A percentile compares a stretch with the other conserved stretches of the same genome.
Conservation (phyloP, 2,797 vertebrate genomes). For the Alca torda region DNA sequence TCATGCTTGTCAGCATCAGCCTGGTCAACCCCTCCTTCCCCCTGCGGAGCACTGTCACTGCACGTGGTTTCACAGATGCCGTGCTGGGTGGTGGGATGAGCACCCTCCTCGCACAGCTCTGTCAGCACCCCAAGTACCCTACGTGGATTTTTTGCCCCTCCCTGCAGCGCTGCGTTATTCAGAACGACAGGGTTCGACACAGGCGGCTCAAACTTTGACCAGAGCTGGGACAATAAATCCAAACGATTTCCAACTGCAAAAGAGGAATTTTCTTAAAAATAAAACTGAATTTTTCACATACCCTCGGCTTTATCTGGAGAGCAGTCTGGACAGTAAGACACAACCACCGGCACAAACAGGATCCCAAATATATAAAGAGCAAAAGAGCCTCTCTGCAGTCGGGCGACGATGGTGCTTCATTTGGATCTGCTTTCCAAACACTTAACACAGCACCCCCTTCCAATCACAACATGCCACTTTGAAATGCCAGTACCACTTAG, state of each 20-base stretch:
- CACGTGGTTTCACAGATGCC: not conserved
- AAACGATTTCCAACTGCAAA: not conserved
- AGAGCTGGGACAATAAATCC: not conserved
- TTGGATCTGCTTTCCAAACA: conserved; percentile 62
- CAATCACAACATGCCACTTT: conserved; percentile 63
- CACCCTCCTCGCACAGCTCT: not conserved
- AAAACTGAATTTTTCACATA: conserved; percentile 17
- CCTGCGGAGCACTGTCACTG: not conserved
- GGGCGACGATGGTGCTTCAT: not conserved
- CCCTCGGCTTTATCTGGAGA: conserved; percentile 47
- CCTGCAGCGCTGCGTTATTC: not conserved
- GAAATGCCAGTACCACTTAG: conserved; percentile 54
- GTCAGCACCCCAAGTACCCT: not conserved
- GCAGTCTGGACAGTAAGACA: conserved; percentile 25
- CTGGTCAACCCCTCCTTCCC: not conserved
- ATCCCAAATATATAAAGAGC: conserved; percentile 22
- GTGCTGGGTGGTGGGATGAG: not conserved
- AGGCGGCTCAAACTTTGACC: not conserved
- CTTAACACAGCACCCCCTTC: conserved; percentile 58
- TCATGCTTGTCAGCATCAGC: not conserved
- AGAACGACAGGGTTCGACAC: not conserved
- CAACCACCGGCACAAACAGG: conserved; percentile 38
- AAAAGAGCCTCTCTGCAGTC: conserved; percentile 13
- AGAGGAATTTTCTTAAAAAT: conserved; percentile 18
- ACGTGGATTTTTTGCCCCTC: not conserved